Conservation (phyloP, 1,140 invertebrate species). For the Mercenaria mercenaria region DNA sequence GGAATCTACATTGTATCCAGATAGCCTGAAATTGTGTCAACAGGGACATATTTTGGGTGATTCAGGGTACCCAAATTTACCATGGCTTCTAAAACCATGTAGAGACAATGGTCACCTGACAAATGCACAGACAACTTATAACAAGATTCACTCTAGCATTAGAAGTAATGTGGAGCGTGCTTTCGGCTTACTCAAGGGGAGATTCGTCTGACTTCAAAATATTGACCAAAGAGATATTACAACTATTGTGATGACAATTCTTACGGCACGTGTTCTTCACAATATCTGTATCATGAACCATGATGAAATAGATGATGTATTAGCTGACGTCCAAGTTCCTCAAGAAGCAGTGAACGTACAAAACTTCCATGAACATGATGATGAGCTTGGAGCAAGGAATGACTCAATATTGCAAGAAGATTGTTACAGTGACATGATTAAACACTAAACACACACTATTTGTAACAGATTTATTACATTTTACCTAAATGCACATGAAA, state of each 20-base stretch:
- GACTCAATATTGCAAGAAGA: too few species aligned
- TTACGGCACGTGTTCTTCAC: background rate
- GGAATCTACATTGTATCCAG: background rate
- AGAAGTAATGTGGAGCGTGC: conserved; percentile 20
- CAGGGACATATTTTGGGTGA: background rate
- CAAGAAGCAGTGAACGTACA: background rate
- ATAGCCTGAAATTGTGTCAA: background rate
- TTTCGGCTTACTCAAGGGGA: background rate
- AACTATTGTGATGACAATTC: background rate
- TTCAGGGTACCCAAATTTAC: background rate
- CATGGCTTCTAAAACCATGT: background rate
- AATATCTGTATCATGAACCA: background rate
- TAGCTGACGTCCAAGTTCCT: background rate
- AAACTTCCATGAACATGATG: background rate
- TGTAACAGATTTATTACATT: too few species aligned
- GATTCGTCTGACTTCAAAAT: background rate
- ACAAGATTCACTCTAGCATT: background rate
- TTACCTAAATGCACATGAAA: too few species aligned
- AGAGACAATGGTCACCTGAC: background rate
- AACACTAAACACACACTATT: too few species aligned
- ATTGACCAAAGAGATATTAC: background rate
- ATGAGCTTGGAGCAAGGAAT: too few species aligned
- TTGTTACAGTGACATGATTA: background rate
- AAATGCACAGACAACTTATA: background rate
- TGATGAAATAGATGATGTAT: background rate